A percentile compares a stretch with the other conserved stretches of the same genome.
Conservation (phyloP, 2,797 vertebrate species). For the Calcarius lapponicus region DNA sequence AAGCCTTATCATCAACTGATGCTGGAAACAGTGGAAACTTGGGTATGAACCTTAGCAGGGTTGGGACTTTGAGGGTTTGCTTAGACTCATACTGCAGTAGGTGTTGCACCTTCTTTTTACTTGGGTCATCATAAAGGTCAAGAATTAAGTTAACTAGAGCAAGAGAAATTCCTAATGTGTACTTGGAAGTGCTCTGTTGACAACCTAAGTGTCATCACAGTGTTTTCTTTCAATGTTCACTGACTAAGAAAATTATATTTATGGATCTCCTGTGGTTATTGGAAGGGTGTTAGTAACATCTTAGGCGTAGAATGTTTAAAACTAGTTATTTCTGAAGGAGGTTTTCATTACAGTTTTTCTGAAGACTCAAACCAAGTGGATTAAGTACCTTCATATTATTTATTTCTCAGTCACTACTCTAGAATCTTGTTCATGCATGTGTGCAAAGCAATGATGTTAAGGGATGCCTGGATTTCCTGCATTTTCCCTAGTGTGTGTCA, state of each 20-base stretch:
- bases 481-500: not conserved
- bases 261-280: not conserved
- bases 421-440: not conserved
- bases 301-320: not conserved
- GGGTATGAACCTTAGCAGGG: constrained; percentile 73
- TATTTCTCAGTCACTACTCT: not conserved
- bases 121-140: not conserved
- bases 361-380: not conserved
- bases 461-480: not conserved
- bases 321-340: not conserved
- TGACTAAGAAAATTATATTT: not conserved
- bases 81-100: not conserved
- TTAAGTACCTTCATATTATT: not conserved
- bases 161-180: not conserved
- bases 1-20: constrained; percentile 78
- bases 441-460: not conserved
- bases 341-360: not conserved
- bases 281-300: not conserved
- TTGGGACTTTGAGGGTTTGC: not conserved
- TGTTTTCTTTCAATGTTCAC: not conserved
- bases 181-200: not conserved
- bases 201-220: not conserved
- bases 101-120: not conserved
- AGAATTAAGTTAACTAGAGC: not conserved
- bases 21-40: constrained; percentile 88